These are phyloP conservation scores for Apostichopus japonicus DNA, from an alignment of 35 echinoderm and acorn worm genomes.

Conservation along the genomic window DNA sequence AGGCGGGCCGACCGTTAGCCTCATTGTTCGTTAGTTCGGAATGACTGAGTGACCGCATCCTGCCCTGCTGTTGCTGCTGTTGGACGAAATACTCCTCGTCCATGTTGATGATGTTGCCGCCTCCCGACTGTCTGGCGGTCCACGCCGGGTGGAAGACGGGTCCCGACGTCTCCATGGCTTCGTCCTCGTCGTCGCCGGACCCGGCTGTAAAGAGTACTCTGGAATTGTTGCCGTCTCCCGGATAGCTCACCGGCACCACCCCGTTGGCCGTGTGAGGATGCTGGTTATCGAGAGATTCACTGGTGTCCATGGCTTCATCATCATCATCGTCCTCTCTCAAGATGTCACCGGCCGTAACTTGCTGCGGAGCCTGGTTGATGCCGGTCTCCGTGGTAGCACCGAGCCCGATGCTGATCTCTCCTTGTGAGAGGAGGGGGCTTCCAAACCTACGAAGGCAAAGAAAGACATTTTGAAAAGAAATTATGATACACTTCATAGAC, in stretches of 20 bases:
- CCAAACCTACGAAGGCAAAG: not conserved
- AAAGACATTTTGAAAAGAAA: not conserved
- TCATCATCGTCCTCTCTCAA: slow-evolving; percentile 56
- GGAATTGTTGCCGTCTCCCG: slow-evolving; percentile 14
- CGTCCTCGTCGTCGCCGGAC: slow-evolving; percentile 39
- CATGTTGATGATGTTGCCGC: slow-evolving; percentile 42
- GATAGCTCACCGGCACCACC: not conserved
- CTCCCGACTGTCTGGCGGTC: not conserved
- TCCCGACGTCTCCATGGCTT: slow-evolving; percentile 45
- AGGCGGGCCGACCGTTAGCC: slow-evolving; percentile 36
- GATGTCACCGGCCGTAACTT: not conserved
- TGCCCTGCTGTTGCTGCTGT: not conserved
- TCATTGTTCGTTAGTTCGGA: slow-evolving; percentile 42
- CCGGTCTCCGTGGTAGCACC: not conserved
- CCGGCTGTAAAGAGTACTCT: slow-evolving; percentile 61
- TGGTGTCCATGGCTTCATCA: slow-evolving; percentile 33
- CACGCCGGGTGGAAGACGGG: slow-evolving; percentile 56
- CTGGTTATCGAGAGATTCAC: slow-evolving; percentile 16
- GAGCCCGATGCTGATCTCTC: slow-evolving; percentile 64
- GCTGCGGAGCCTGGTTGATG: not conserved
- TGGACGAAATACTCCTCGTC: slow-evolving; percentile 13
- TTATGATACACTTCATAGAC: too few relatives aligned
- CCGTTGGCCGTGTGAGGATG: slow-evolving; percentile 27
- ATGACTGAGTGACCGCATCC: slow-evolving; percentile 52
- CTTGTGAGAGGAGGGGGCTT: slow-evolving; percentile 41